Evolutionary conservation across 2,888 invertebrate genomes (phyloP).

Genomic region (Lysandra coridon): DNA sequence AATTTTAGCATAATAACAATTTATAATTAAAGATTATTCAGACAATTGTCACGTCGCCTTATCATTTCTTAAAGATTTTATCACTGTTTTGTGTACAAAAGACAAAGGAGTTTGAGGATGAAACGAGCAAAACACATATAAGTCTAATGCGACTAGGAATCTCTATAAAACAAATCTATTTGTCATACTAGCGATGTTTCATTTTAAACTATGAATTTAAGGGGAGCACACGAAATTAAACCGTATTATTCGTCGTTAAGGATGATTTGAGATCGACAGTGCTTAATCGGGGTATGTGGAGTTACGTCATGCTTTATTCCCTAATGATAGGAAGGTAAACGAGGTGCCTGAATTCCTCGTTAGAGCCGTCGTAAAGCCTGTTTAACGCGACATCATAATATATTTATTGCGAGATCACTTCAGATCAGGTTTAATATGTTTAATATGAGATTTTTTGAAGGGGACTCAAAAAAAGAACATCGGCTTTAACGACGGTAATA

Average conservation of each 20-base stretch:
- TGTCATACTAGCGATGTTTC: background rate
- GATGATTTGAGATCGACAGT: conserved; percentile 4
- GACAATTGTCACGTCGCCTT: no score
- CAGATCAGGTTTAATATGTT: background rate
- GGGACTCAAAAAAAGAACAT: background rate
- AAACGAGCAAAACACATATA: background rate
- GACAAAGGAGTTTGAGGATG: background rate
- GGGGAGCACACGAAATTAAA: background rate
- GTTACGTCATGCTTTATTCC: conserved; percentile 34
- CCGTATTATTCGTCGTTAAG: background rate
- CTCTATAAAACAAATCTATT: conserved; percentile 22
- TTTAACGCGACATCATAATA: conserved; percentile 22
- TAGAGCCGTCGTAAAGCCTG: conserved; percentile 36
- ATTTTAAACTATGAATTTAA: conserved; percentile 15
- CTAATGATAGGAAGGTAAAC: conserved; percentile 37
- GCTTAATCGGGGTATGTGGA: conserved; percentile 15
- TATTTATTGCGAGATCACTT: conserved; percentile 25
- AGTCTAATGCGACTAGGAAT: background rate
- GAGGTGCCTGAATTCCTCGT: conserved; percentile 37
- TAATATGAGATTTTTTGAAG: conserved; percentile 10
- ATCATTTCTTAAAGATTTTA: no score
- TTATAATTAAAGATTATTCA: no score
- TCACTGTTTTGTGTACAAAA: background rate
- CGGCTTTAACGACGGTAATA: background rate
- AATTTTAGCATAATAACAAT: no score